Base-by-base conservation (phyloP, 2,797 vertebrate species). In the Brachyrhaphis roseni region DNA sequence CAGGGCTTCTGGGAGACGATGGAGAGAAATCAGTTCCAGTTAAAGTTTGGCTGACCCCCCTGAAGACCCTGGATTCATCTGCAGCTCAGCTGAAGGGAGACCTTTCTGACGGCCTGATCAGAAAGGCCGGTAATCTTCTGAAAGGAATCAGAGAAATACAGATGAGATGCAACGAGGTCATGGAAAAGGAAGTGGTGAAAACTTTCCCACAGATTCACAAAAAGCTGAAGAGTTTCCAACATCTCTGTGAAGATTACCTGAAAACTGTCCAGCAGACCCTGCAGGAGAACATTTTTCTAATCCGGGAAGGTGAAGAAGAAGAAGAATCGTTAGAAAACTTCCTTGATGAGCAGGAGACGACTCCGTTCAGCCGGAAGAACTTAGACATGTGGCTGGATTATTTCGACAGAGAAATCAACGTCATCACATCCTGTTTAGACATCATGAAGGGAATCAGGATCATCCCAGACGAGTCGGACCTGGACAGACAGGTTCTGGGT, bases 331-430 rank as follows among this genome's bases (percentile, higher is more conserved):
- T 85, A 0, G 0, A 0, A 2, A 7, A 91, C 2, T 0, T 89
- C 36, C 28, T 93, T 20, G 70, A 72, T 3, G 57, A 64, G 1
- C 66, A 83, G 34, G 4, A 41, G 20, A 73, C 49, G 39, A 34
- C 90, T 2, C 89, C 80, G 2, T 94, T 94, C 82, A 87, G 39
- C 13, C 23, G 57, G 8, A 1, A 86, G 46, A 10, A 84, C 47
- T 34, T 95, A 53, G 79, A 12, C 72, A 47, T 89, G 88, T 85
- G 92, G 90, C n/a, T 91, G 76, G 77, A 89, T 72, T 2, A 71
- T 62, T 20, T 78, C 76, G 75, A 85, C 66, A 13, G 85, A 80
- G 83, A 91, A 80, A 39, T 90, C 77, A 64, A 84, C 11, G 1
- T 87, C 4, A 41, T 84, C 20, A 73, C 10, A 8, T 6, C 71